These are phyloP conservation scores for Gymnopithys bicolor DNA, from an alignment of 2,797 vertebrate species.

Conservation along the genomic window DNA sequence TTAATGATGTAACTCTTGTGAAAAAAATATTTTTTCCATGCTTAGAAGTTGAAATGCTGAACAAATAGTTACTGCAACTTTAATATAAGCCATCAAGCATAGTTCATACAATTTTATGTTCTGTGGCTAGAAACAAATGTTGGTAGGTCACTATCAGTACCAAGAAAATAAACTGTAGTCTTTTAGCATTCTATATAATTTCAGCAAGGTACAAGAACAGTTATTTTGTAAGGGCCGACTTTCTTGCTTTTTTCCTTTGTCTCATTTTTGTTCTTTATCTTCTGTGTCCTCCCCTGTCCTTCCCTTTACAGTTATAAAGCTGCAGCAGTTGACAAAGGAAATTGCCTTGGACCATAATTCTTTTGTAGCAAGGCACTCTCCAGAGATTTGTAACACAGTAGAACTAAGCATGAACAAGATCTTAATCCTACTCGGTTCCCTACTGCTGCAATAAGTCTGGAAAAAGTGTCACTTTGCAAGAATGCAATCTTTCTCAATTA, in stretches of 20 bases:
- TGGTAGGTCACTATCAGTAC: not conserved
- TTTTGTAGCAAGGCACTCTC: conserved; percentile 26
- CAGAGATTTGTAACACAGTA: not conserved
- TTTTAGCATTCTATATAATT: not conserved
- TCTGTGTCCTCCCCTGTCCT: not conserved
- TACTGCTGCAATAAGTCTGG: not conserved
- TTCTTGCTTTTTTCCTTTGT: not conserved
- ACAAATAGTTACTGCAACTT: not conserved
- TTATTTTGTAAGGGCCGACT: not conserved
- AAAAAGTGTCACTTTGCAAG: conserved; percentile 8
- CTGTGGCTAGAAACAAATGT: not conserved
- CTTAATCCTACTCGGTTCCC: conserved; percentile 34
- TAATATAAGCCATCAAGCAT: not conserved
- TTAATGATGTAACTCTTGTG: not conserved
- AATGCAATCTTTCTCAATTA: conserved; percentile 40
- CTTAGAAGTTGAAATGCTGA: not conserved
- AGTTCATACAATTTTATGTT: not conserved
- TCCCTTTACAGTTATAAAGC: conserved; percentile 41
- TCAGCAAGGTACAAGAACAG: not conserved
- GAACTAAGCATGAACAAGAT: conserved; percentile 14
- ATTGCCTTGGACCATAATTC: conserved; percentile 44
- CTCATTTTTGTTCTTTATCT: conserved; percentile 18
- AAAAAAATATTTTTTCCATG: not conserved
- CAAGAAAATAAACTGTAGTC: not conserved
- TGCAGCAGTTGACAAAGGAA: conserved; percentile 35